Conservation (phyloP, 2,888 invertebrate species). For the Diloba caeruleocephala region DNA sequence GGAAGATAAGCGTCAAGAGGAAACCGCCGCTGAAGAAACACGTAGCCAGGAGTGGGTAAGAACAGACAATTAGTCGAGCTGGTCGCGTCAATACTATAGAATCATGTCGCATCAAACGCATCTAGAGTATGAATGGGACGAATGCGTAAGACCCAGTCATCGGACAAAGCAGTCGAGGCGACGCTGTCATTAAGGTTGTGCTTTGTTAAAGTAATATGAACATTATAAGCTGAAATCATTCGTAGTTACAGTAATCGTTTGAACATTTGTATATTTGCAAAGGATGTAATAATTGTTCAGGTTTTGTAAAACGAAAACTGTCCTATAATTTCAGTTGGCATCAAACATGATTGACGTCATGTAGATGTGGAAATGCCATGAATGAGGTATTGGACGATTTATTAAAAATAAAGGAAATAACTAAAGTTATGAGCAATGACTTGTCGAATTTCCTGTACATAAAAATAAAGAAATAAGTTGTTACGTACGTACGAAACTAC, state of each 20-base stretch:
- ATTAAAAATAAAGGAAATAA: constrained; percentile 19
- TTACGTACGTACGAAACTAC: too few species aligned
- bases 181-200: constrained; percentile 66
- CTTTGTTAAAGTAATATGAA: constrained; percentile 58
- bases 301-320: constrained; percentile 20
- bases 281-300: constrained; percentile 9
- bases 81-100: constrained; percentile 74
- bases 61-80: constrained; percentile 73
- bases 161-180: constrained; percentile 68
- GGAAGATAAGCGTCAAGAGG: constrained; percentile 67
- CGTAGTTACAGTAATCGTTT: constrained; percentile 23
- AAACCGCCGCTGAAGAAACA: constrained; percentile 66
- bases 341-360: constrained; percentile 40
- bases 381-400: constrained; percentile 17
- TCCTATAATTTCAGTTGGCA: constrained; percentile 35
- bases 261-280: constrained; percentile 12
- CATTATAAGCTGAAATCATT: constrained; percentile 40
- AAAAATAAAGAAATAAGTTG: too few species aligned
- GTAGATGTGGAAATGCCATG: constrained; percentile 11
- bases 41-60: constrained; percentile 72
- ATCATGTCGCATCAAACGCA: constrained; percentile 67
- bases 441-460: constrained; percentile 15
- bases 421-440: constrained; percentile 5
- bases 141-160: constrained; percentile 62
- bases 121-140: constrained; percentile 67